A percentile compares a stretch with the other conserved stretches of the same genome.
Evolutionary conservation across 2,113 vertebrate species (phyloP).

Genomic region (Aptenodytes forsteri): DNA sequence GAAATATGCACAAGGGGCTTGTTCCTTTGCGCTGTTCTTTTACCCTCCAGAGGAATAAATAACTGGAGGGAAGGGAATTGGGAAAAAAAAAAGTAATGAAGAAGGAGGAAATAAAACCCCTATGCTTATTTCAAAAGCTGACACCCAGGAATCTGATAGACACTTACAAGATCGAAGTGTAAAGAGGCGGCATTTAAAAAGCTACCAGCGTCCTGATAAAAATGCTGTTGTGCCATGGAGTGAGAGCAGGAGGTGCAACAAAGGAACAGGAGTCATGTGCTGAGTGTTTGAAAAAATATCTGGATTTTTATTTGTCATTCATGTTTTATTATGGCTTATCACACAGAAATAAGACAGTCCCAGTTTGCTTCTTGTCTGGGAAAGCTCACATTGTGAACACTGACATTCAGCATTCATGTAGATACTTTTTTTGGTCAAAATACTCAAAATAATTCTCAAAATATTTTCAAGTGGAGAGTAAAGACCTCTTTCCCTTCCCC

Average conservation of each 20-base stretch:
- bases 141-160: background rate
- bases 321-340: background rate
- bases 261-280: background rate
- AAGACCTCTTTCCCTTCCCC: background rate
- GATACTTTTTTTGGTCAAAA: background rate
- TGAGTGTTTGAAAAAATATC: background rate
- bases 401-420: rapidly evolving
- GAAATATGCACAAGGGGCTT: background rate
- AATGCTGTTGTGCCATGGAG: background rate
- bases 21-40: background rate
- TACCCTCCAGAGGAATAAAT: constrained; percentile 11
- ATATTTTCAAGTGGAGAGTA: background rate
- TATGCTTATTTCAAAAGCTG: background rate
- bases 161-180: background rate
- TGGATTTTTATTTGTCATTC: background rate
- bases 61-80: background rate
- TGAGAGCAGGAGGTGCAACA: background rate
- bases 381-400: rapidly evolving
- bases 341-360: background rate
- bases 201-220: background rate
- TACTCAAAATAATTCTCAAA: rapidly evolving
- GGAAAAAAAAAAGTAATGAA: background rate
- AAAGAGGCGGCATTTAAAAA: background rate
- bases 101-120: background rate
- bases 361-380: background rate